Evolutionary conservation across 2,113 vertebrate species (phyloP).

Genomic region (Merops nubicus): DNA sequence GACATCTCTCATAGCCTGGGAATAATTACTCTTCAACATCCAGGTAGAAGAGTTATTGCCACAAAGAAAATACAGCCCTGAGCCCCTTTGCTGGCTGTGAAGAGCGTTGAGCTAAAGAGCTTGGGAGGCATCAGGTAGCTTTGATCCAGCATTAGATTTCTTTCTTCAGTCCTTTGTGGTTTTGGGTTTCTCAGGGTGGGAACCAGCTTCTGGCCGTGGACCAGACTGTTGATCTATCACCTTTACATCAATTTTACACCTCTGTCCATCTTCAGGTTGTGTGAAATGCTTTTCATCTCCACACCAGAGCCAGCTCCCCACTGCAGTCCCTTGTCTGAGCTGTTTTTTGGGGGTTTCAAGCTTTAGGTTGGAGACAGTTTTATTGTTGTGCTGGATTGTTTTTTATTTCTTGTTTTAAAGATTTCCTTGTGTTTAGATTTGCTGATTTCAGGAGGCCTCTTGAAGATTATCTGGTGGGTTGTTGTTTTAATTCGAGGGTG

Average conservation of each 20-base stretch:
- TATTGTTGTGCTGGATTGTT: not conserved
- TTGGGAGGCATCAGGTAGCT: conserved; percentile 1
- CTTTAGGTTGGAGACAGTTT: not conserved
- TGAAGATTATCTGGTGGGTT: not conserved
- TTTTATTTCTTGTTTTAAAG: not conserved
- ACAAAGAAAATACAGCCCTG: not conserved
- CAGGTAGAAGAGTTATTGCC: not conserved
- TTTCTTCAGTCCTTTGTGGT: not conserved
- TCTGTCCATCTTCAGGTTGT: not conserved
- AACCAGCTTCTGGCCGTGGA: not conserved
- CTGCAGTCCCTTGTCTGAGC: not conserved
- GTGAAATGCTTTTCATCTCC: not conserved
- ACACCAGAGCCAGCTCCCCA: not conserved
- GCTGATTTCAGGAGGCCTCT: not conserved
- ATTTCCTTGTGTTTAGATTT: not conserved
- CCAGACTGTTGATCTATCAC: not conserved
- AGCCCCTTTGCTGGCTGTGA: not conserved
- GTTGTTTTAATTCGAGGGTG: not conserved
- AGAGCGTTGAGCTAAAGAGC: not conserved
- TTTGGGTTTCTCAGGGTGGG: not conserved
- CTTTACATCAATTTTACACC: not conserved
- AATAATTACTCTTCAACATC: not conserved
- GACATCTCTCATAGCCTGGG: not conserved
- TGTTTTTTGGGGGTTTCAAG: not conserved
- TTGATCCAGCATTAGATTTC: not conserved